phyloP scores from a whole-genome alignment of 2,113 vertebrate species.

The Tyto alba region DNA sequence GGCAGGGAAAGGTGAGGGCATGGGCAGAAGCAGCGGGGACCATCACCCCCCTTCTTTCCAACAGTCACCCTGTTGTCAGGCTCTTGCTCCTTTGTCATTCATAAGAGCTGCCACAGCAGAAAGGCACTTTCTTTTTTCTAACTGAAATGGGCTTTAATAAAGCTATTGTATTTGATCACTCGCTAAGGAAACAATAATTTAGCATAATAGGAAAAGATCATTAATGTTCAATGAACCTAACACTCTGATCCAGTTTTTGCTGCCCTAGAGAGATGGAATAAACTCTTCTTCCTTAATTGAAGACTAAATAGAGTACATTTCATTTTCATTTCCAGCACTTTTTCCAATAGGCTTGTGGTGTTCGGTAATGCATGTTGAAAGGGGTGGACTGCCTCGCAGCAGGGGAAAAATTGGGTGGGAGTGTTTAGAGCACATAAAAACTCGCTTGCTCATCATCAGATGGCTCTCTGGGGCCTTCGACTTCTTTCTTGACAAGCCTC shows the following conservation, averaged over 20 bases:
- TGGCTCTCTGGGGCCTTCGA: neutral
- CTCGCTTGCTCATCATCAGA: neutral
- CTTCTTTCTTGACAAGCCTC: neutral
- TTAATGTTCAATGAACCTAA: constrained; percentile 70
- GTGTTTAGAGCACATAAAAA: constrained; percentile 5
- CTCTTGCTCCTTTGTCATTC: neutral
- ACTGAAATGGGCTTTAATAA: constrained; percentile 69
- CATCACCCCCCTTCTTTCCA: neutral
- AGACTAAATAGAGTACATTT: constrained; percentile 66
- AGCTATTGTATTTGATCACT: constrained; percentile 74
- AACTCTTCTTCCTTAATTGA: constrained; percentile 68
- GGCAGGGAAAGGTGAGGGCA: neutral
- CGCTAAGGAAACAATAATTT: constrained; percentile 70
- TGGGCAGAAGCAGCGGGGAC: neutral
- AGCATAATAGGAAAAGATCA: constrained; percentile 67
- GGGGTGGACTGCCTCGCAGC: constrained; percentile 1
- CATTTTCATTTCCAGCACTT: constrained; percentile 65
- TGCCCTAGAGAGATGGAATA: constrained; percentile 61
- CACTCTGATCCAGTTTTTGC: constrained; percentile 62
- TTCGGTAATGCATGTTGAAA: constrained; percentile 34
- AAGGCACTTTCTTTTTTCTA: constrained; percentile 41
- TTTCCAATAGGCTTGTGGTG: constrained; percentile 61
- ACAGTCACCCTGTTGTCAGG: neutral
- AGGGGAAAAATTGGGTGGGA: constrained; percentile 20
- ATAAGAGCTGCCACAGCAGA: neutral